Conservation (phyloP, 1,140 invertebrate species). For the Probaryconus sp. region DNA sequence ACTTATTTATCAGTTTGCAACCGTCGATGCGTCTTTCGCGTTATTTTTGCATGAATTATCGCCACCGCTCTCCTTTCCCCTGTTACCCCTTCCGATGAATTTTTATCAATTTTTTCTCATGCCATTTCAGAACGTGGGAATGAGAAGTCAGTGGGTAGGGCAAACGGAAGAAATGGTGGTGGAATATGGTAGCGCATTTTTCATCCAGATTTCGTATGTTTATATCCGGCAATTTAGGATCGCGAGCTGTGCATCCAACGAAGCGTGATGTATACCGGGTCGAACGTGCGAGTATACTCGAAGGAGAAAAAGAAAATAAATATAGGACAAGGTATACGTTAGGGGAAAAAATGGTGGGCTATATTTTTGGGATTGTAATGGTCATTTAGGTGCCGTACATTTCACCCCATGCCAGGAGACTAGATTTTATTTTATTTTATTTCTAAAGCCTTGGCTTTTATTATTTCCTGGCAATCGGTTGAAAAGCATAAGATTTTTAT, state of each 20-base stretch:
- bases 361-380: neutral
- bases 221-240: conserved; percentile 3
- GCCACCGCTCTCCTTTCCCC: neutral
- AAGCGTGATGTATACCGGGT: conserved; percentile 10
- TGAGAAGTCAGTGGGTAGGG: too few relatives aligned
- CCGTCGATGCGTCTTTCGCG: neutral
- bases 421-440: too few relatives aligned
- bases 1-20: conserved; percentile 37
- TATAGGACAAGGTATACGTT: neutral
- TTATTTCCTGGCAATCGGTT: too few relatives aligned
- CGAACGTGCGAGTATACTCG: conserved; percentile 9
- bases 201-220: conserved; percentile 2
- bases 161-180: too few relatives aligned
- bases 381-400: neutral
- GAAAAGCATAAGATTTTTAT: too few relatives aligned
- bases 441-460: too few relatives aligned
- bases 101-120: neutral
- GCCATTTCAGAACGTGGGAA: too few relatives aligned
- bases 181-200: neutral
- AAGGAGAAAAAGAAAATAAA: conserved; percentile 5
- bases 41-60: neutral
- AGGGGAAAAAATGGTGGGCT: neutral
- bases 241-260: conserved; percentile 1
- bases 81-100: neutral
- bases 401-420: neutral